A percentile compares a stretch with the other conserved stretches of the same genome.
Evolutionary conservation across 2,888 invertebrate species (phyloP).

Genomic region (Ormyrus rosae): DNA sequence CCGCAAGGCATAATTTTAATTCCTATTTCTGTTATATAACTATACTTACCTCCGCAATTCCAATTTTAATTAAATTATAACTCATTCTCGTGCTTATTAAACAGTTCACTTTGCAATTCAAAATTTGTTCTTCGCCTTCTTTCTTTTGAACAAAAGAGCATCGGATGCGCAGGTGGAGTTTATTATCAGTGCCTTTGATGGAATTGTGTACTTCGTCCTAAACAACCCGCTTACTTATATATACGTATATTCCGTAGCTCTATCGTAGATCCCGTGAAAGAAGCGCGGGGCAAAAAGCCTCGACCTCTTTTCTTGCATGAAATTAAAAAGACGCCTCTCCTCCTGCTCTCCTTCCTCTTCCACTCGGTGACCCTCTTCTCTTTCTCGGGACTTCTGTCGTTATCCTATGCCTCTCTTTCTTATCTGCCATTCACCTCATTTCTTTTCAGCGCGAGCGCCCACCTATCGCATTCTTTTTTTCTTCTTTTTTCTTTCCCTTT

Average conservation of each 20-base stretch:
- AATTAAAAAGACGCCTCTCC: constrained; percentile 41
- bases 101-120: no score
- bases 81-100: no score
- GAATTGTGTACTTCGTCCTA: no score
- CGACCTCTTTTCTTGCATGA: constrained; percentile 44
- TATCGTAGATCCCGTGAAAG: constrained; percentile 29
- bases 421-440: constrained; percentile 34
- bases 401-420: constrained; percentile 11
- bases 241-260: no score
- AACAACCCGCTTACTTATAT: no score
- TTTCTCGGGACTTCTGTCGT: constrained; percentile 3
- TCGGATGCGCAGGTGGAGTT: no score
- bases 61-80: no score
- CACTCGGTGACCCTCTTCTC: constrained; percentile 36
- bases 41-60: no score
- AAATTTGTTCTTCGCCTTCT: background rate
- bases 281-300: background rate
- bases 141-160: no score
- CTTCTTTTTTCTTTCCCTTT: constrained; percentile 14
- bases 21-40: no score
- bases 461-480: background rate
- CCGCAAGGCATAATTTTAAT: no score
- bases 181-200: no score
- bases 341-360: background rate
- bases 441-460: constrained; percentile 26